Percentiles rank a stretch among this genome's conserved stretches.
phyloP scores from a whole-genome alignment of 1,140 invertebrate species.

The Aphis craccivora region DNA sequence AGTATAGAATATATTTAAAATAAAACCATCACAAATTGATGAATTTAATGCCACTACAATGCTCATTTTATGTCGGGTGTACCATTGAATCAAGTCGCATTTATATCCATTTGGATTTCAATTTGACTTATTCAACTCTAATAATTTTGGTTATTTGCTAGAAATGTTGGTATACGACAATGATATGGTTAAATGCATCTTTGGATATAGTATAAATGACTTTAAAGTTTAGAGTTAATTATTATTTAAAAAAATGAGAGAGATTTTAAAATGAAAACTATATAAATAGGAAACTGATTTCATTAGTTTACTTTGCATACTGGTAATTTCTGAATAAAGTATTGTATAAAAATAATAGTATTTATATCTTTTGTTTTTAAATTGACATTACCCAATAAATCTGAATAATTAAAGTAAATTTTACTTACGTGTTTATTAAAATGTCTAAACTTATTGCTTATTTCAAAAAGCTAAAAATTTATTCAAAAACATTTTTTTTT shows the following conservation, averaged over 20 bases:
- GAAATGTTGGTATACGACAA: not conserved
- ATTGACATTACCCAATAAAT: not conserved
- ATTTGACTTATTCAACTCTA: not conserved
- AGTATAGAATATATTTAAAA: not conserved
- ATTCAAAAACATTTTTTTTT: not conserved
- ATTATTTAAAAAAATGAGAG: not conserved
- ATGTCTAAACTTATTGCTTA: too few relatives aligned
- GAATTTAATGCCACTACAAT: not conserved
- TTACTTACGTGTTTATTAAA: not conserved
- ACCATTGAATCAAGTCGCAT: not conserved
- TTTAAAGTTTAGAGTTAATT: not conserved
- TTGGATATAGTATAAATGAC: not conserved
- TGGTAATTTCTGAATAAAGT: not conserved
- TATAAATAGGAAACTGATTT: not conserved
- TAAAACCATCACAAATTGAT: not conserved
- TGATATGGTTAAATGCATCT: not conserved
- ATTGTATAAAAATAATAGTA: not conserved
- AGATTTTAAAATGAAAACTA: not conserved
- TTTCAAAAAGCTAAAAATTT: too few relatives aligned
- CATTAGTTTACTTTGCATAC: not conserved
- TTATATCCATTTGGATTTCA: not conserved
- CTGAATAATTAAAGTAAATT: not conserved
- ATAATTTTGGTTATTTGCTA: not conserved
- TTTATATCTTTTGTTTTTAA: not conserved
- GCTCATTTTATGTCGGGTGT: not conserved